Evolutionary conservation across 2,888 invertebrate genomes (phyloP).

Genomic region (Drepanosiphum platanoidis): DNA sequence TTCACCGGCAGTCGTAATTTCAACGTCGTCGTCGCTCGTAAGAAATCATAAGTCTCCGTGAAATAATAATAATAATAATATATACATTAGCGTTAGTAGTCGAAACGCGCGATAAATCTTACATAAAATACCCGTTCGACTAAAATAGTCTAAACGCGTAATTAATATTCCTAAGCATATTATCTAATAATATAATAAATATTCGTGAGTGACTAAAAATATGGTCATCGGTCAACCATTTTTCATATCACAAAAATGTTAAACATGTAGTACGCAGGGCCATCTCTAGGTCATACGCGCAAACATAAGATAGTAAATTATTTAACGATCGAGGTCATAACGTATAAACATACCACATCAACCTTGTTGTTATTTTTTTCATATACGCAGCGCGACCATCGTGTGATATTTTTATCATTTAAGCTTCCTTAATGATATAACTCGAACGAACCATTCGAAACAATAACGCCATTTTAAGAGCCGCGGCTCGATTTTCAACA

Average conservation of each 20-base stretch:
- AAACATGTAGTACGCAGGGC: slow-evolving; percentile 36
- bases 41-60: no score
- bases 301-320: slow-evolving; percentile 42
- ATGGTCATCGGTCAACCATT: slow-evolving; percentile 12
- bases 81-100: no score
- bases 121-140: no score
- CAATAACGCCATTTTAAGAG: background rate
- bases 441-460: no score
- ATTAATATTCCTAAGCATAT: no score
- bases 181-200: background rate
- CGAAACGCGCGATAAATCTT: no score
- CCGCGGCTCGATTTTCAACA: background rate
- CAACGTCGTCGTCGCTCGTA: no score
- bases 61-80: no score
- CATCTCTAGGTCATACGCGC: slow-evolving; percentile 44
- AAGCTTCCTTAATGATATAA: slow-evolving; percentile 27
- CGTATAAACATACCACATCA: slow-evolving; percentile 10
- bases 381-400: background rate
- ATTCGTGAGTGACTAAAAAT: background rate
- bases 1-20: no score
- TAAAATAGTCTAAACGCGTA: background rate
- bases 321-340: slow-evolving; percentile 21
- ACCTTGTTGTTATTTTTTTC: slow-evolving; percentile 33
- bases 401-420: background rate
- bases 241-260: background rate